Base-by-base conservation (phyloP, 2,888 invertebrate species). In the Troides helena region DNA sequence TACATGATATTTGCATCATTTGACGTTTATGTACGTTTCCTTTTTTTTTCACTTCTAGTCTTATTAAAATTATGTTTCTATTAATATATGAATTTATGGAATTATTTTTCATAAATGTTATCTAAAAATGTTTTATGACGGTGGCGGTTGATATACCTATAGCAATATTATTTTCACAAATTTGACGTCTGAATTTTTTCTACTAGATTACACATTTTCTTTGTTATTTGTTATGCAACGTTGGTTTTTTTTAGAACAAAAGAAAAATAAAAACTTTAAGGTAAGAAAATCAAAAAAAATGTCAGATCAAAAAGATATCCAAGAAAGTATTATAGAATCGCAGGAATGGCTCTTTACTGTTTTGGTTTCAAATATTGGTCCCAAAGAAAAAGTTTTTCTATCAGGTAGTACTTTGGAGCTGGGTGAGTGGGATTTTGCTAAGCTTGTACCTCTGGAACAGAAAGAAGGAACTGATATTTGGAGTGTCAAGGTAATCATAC, bases 361-460 rank as follows among this genome's bases (percentile, higher is more conserved):
- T 90, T 94, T 68, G 76, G 94, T 78, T 88, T 89, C 83, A 85
- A 93, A 92, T 72, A 81, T 96, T 56, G 86, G 84, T 67, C 83
- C 93, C 0, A 94, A 94, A 70, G 96, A 97, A 85, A 93, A 89
- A 71, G 93, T 97, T 30, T 96, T 95, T 78, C 89, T 97, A 65
- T 94, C 95, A 36, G 97, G 97, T 59, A 95, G 93, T 81, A 94
- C 94, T 71, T 85, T 89, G 39, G 93, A 94, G 72, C 89, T 97
- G 65, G 97, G 97, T 6, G 93, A 94, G 76, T 97, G 97, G 97
- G 92, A 94, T 74, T 93, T 94, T 57, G 93, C 92, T 63, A 93
- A 93, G 76, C 93, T 95, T 71, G 83, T 95, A 4, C 81, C 93
- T 18, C 87, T 97, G 75, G 90, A 94, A 71, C 88, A 86, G 73